Evolutionary conservation across 2,797 vertebrate species (phyloP).

Genomic region (Gallinago nigripennis): DNA sequence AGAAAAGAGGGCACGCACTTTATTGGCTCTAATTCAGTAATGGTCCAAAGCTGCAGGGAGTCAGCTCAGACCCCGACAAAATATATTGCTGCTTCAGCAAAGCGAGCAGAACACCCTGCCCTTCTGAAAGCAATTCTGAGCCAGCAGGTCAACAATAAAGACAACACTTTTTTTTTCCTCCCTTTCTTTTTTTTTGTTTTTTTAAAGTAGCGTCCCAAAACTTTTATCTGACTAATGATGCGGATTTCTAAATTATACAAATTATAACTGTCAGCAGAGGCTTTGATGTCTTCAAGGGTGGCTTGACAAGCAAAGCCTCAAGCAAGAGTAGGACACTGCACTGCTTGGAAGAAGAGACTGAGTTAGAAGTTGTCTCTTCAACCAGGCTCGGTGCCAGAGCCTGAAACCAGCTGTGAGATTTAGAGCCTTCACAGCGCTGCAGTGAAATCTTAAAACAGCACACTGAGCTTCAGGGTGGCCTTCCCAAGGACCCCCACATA

Average conservation of each 20-base stretch:
- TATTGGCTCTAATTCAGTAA: conserved; percentile 33
- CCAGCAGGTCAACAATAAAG: background rate
- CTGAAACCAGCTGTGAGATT: background rate
- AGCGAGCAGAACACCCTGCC: background rate
- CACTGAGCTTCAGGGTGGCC: background rate
- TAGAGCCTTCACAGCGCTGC: background rate
- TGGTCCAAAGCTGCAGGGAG: conserved; percentile 13
- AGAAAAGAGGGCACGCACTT: conserved; percentile 6
- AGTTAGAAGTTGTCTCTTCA: background rate
- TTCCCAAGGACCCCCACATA: background rate
- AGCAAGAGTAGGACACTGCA: background rate
- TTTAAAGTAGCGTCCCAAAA: background rate
- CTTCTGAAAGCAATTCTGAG: conserved; percentile 20
- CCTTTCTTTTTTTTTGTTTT: too few species aligned
- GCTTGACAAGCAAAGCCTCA: background rate
- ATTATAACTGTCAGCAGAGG: background rate
- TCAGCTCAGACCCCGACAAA: conserved; percentile 16
- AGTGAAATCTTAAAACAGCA: background rate
- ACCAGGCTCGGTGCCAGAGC: background rate
- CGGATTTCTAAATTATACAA: background rate
- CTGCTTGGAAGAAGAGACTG: background rate
- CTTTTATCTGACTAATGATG: background rate
- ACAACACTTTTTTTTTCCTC: background rate
- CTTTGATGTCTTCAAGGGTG: background rate
- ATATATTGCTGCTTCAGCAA: conserved; percentile 24